Evolutionary conservation across 2,888 invertebrate species (phyloP).

Genomic region (Lissocephala sabroskyi): DNA sequence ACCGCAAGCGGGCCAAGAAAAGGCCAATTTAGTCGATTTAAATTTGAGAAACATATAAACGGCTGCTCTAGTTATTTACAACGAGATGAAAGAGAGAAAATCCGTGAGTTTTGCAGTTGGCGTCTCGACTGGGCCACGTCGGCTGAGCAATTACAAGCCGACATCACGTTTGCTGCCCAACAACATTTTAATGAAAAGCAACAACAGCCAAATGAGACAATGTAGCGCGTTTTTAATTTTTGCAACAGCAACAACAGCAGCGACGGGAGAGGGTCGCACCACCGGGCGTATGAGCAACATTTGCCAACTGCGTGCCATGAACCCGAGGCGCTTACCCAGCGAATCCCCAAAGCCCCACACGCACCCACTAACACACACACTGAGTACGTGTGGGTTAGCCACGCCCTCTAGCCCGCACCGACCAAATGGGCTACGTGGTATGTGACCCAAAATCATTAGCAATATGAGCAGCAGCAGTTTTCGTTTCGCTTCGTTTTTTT

Average conservation of each 20-base stretch:
- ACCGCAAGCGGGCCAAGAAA: too few relatives aligned
- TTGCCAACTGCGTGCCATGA: constrained; percentile 11
- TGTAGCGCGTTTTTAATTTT: constrained; percentile 46
- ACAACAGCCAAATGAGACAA: constrained; percentile 34
- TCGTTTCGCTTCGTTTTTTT: too few relatives aligned
- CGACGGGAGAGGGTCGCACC: constrained; percentile 4
- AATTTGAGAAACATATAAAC: too few relatives aligned
- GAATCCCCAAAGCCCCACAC: too few relatives aligned
- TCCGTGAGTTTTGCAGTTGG: constrained; percentile 12
- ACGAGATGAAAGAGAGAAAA: too few relatives aligned
- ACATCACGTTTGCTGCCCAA: constrained; percentile 31
- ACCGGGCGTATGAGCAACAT: constrained; percentile 35
- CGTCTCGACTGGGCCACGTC: too few relatives aligned
- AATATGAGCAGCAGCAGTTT: constrained; percentile 63
- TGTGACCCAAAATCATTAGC: constrained; percentile 64
- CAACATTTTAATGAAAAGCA: constrained; percentile 20
- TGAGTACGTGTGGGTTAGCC: too few relatives aligned
- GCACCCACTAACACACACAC: too few relatives aligned
- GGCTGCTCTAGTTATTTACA: too few relatives aligned
- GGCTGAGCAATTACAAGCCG: constrained; percentile 36
- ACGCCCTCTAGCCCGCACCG: too few relatives aligned
- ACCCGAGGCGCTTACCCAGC: too few relatives aligned
- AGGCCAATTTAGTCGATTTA: too few relatives aligned
- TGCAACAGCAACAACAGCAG: constrained; percentile 25
- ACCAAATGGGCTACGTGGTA: constrained; percentile 37